phyloP scores from a whole-genome alignment of 2,797 vertebrate species.

The Eupleurogrammus muticus region DNA sequence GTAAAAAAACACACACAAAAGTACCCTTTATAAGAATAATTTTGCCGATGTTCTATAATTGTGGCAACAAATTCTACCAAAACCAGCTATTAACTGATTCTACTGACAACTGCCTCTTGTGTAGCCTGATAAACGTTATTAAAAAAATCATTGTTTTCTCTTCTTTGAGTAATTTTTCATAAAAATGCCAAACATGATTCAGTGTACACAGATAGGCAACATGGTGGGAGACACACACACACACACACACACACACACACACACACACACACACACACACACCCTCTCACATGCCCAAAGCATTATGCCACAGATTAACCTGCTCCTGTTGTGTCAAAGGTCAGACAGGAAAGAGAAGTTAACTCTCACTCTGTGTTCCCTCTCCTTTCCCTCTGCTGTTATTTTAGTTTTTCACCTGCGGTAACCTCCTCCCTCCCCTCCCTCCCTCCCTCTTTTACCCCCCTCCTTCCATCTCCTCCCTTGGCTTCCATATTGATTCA shows the following conservation, averaged over 20 bases:
- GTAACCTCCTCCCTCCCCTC: conserved; percentile 3
- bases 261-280: not conserved
- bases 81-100: not conserved
- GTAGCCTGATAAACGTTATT: no score
- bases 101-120: not conserved
- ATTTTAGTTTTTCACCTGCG: conserved; percentile 49
- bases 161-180: no score
- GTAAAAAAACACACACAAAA: no score
- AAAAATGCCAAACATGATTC: no score
- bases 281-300: not conserved
- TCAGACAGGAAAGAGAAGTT: conserved; percentile 29
- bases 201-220: no score
- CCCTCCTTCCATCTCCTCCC: conserved; percentile 50
- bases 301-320: conserved; percentile 33
- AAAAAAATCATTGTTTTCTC: no score
- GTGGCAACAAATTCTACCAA: not conserved
- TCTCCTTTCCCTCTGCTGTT: conserved; percentile 23
- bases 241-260: not conserved
- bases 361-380: conserved; percentile 13
- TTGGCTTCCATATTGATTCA: conserved; percentile 75
- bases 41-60: not conserved
- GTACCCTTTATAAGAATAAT: not conserved
- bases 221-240: not conserved
- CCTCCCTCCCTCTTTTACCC: conserved; percentile 16
- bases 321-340: conserved; percentile 22